These are phyloP conservation scores for Python bivittatus DNA, from an alignment of 2,113 vertebrate genomes.

Conservation along the genomic window DNA sequence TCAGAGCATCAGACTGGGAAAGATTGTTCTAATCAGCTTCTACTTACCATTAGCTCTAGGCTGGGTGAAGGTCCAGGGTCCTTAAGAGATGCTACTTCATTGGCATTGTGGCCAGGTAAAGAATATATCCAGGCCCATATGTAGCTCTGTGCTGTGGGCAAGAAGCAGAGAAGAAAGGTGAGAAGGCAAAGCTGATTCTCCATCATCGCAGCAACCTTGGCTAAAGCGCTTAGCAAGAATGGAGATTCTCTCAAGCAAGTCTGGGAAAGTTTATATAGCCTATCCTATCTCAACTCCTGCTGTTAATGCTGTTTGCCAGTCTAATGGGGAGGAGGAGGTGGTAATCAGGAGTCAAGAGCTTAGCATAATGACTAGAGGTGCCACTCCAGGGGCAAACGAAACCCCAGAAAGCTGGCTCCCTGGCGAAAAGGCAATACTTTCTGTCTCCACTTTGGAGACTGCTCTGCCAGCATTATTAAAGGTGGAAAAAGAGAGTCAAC, in stretches of 20 bases:
- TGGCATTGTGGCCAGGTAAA: conserved; percentile 77
- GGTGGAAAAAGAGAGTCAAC: background rate
- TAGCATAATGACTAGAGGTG: conserved; percentile 80
- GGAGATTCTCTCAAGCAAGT: background rate
- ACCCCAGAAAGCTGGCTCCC: conserved; percentile 45
- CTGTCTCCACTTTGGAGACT: background rate
- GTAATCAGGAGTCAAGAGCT: conserved; percentile 89
- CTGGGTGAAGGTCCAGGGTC: background rate
- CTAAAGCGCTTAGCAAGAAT: background rate
- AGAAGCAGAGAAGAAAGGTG: conserved; percentile 48
- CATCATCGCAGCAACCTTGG: background rate
- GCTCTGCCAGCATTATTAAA: background rate
- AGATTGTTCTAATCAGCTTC: background rate
- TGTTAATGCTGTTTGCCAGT: conserved; percentile 77
- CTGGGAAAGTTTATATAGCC: conserved; percentile 70
- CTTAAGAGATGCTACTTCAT: conserved; percentile 65
- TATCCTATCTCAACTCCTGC: conserved; percentile 40
- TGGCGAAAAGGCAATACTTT: background rate
- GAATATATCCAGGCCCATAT: conserved; percentile 91
- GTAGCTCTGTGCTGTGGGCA: conserved; percentile 63
- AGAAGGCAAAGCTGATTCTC: conserved; percentile 11
- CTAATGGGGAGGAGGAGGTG: conserved; percentile 74
- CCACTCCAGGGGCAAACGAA: conserved; percentile 45
- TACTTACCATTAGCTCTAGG: conserved; percentile 73
- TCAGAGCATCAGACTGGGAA: background rate